Conservation (phyloP, 2,888 invertebrate species). For the Drosophila fungiperda region DNA sequence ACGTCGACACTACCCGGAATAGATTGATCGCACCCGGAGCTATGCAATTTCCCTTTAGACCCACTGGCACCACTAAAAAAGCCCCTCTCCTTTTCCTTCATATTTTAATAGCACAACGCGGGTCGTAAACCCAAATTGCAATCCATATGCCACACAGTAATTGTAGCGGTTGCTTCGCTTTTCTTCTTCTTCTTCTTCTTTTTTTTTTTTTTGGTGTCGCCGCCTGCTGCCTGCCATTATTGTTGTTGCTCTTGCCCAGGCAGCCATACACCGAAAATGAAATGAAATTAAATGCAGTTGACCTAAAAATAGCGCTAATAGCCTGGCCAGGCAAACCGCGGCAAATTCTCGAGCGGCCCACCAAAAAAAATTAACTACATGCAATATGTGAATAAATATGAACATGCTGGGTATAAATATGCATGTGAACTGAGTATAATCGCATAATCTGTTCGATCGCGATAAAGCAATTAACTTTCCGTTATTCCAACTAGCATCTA, state of each 20-base stretch:
- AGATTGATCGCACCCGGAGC: neutral
- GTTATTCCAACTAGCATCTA: slow-evolving; percentile 18
- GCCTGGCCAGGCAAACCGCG: slow-evolving; percentile 23
- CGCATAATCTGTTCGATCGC: slow-evolving; percentile 31
- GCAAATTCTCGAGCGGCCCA: slow-evolving; percentile 38
- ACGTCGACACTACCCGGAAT: neutral
- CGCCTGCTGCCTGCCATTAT: slow-evolving; percentile 13
- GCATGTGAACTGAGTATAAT: slow-evolving; percentile 1
- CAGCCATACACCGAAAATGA: slow-evolving; percentile 66
- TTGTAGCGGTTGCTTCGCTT: slow-evolving; percentile 53
- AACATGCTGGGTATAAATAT: too few species aligned
- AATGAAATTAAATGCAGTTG: slow-evolving; percentile 74
- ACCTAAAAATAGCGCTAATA: slow-evolving; percentile 63
- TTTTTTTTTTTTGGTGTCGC: slow-evolving; percentile 12
- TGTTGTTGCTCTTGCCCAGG: slow-evolving; percentile 39
- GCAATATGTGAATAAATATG: neutral
- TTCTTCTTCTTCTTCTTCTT: slow-evolving; percentile 3
- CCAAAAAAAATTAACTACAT: slow-evolving; percentile 30
- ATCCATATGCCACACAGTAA: slow-evolving; percentile 62
- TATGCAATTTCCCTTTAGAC: neutral
- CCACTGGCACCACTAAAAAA: neutral
- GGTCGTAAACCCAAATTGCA: slow-evolving; percentile 72
- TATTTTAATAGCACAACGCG: slow-evolving; percentile 35
- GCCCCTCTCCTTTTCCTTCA: slow-evolving; percentile 4
- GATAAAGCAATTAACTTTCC: slow-evolving; percentile 34